A percentile compares a stretch with the other conserved stretches of the same genome.
Conservation (phyloP, 2,797 vertebrate genomes). For the Neosalanx taihuensis region DNA sequence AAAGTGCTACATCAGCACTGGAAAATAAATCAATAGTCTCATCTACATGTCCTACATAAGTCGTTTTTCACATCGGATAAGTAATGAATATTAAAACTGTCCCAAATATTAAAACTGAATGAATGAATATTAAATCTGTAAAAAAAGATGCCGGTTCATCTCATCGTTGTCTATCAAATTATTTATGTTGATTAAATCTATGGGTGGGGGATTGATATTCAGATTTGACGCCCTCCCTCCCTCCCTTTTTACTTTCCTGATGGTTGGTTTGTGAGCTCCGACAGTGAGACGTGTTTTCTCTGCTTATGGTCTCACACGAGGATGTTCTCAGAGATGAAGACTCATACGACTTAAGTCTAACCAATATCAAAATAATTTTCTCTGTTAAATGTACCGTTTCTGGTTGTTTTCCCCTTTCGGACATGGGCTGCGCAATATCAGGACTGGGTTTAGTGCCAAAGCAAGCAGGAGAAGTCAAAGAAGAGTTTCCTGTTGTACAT, state of each 20-base stretch:
- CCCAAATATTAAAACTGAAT: no score
- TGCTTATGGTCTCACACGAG: background rate
- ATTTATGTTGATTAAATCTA: no score
- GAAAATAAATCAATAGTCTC: background rate
- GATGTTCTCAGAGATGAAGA: background rate
- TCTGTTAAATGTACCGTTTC: background rate
- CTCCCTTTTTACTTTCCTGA: background rate
- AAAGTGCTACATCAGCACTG: background rate
- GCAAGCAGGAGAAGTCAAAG: slow-evolving; percentile 49
- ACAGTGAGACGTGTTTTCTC: background rate
- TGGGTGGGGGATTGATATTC: no score
- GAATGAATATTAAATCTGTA: no score
- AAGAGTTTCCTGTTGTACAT: slow-evolving; percentile 40
- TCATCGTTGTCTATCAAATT: no score
- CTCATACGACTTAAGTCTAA: background rate
- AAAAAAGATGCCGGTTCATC: no score
- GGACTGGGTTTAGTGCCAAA: slow-evolving; percentile 56
- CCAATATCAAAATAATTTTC: background rate
- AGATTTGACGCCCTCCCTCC: background rate
- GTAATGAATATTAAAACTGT: no score
- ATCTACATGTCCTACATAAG: slow-evolving; percentile 1
- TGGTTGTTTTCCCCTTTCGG: background rate
- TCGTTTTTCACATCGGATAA: background rate
- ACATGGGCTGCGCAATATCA: slow-evolving; percentile 79
- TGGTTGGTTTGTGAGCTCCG: background rate